Percentiles rank a stretch among this genome's conserved stretches.
Conservation (phyloP, 2,888 invertebrate genomes). For the Prosopocoilus inquinatus region DNA sequence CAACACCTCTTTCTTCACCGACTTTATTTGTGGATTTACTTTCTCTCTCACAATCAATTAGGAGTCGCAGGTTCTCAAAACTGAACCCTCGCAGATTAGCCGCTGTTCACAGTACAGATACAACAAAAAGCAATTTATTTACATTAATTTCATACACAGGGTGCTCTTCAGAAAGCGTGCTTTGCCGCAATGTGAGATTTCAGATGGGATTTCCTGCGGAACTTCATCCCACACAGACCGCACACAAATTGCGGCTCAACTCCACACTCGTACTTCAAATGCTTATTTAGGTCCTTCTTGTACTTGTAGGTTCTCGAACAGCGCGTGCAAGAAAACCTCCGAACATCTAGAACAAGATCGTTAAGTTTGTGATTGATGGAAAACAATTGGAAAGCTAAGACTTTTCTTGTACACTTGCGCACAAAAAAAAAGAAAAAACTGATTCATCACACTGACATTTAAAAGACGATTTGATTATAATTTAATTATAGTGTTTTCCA, state of each 20-base stretch:
- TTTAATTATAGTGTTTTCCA: no score
- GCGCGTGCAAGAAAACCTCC: not conserved
- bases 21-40: not conserved
- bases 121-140: not conserved
- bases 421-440: no score
- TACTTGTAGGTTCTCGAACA: conserved; percentile 57
- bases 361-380: no score
- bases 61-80: no score
- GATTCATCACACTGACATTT: no score
- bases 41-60: not conserved
- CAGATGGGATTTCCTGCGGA: conserved; percentile 5
- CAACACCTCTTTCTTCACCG: no score
- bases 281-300: conserved; percentile 64
- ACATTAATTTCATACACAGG: not conserved
- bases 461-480: no score
- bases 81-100: not conserved
- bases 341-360: not conserved
- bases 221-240: conserved; percentile 22
- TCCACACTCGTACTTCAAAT: conserved; percentile 45
- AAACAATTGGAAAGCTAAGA: no score
- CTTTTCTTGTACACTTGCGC: no score
- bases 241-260: conserved; percentile 47
- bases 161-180: not conserved
- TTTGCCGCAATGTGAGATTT: not conserved
- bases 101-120: not conserved